Evolutionary conservation across 2,797 vertebrate genomes (phyloP), one percentile per base, ranked within the genome.

Genomic region (Microctenopoma steveboyesi): DNA sequence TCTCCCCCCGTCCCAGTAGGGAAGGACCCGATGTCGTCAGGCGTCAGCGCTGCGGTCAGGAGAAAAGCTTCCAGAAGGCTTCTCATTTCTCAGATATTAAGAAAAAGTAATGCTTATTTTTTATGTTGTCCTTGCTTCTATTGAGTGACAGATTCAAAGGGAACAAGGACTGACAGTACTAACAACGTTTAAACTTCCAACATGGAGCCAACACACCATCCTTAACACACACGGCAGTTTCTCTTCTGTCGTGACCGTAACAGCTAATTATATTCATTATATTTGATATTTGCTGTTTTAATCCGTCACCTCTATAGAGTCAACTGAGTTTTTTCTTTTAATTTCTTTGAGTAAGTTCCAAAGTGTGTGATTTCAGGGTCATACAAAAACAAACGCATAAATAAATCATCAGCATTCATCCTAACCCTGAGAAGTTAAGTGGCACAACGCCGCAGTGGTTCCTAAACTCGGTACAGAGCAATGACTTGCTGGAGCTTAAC

Each of bases 161-260:
- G 25, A 57, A 0, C 5, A n/a, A 28, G 7, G 10, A 22, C 35
- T 54, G 25, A 67, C 27, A 33, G 25, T 25, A 33, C 43, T 22
- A 58, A 37, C 11, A 9, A 28, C 2, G n/a, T 60, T 65, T 33
- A 42, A 52, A 60, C 10, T 16, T 16, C 4, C 42, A 22, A 0
- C 45, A 6, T 28, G 27, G 45, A 16, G 4, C 30, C 30, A 33
- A 33, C 30, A 57, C 64, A 64, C 11, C 61, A 69, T 52, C 28
- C 51, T 16, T 28, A 73, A 51, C 35, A 47, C 37, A 18, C 59
- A 14, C 43, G 37, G 7, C 12, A 16, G 52, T 47, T 68, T 64
- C 48, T 27, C 53, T 30, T 56, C 49, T 37, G 48, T 70, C 47
- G 4, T 46, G 69, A 51, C 50, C 46, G 66, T 14, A 67, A 42